A percentile compares a stretch with the other conserved stretches of the same genome.
Evolutionary conservation across 2,888 invertebrate species (phyloP).

Genomic region (Prosopocoilus inquinatus): DNA sequence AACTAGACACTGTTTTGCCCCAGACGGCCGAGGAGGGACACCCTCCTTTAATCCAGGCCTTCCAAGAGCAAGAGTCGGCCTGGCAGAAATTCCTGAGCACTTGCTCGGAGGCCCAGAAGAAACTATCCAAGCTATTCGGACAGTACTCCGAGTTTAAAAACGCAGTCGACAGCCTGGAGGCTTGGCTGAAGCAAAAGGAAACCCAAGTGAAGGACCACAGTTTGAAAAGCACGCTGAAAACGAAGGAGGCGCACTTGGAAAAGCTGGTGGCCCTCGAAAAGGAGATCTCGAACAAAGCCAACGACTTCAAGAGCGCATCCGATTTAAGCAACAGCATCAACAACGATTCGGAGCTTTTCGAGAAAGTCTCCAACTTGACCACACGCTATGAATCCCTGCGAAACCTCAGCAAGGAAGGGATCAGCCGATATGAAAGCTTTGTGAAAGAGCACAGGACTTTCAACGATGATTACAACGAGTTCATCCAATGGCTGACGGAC

Average conservation of each 20-base stretch:
- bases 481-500: conserved; percentile 72
- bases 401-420: conserved; percentile 79
- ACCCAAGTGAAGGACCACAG: conserved; percentile 84
- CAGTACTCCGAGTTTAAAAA: conserved; percentile 82
- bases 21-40: conserved; percentile 79
- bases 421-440: conserved; percentile 78
- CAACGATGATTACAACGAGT: conserved; percentile 69
- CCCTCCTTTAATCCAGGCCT: conserved; percentile 67
- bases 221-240: conserved; percentile 78
- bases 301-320: conserved; percentile 65
- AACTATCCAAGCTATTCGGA: conserved; percentile 71
- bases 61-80: conserved; percentile 68
- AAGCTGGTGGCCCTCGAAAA: conserved; percentile 71
- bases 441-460: conserved; percentile 83
- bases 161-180: conserved; percentile 72
- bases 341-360: conserved; percentile 72
- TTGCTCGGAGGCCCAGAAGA: conserved; percentile 69
- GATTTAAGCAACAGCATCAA: conserved; percentile 71
- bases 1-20: conserved; percentile 69
- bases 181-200: conserved; percentile 86
- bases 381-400: conserved; percentile 80
- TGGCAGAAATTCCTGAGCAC: conserved; percentile 75
- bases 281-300: conserved; percentile 66
- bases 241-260: conserved; percentile 75
- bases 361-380: conserved; percentile 73